Evolutionary conservation across 2,888 invertebrate genomes (phyloP).

Genomic region (Miltochrista miniata): DNA sequence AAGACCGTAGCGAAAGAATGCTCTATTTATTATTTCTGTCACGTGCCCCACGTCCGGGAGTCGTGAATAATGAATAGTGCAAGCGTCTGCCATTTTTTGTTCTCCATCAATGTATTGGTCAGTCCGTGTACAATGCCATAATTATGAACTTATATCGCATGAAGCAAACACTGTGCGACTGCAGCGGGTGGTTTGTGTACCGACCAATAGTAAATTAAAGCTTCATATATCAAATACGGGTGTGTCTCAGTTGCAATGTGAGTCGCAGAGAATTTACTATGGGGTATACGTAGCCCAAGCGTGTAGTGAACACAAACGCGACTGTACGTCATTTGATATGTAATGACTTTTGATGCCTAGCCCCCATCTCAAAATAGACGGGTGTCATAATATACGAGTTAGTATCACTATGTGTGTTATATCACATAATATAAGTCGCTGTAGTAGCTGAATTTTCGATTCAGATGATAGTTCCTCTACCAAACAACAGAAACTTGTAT

Average conservation of each 20-base stretch:
- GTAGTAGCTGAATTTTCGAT: no score
- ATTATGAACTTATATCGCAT: neutral
- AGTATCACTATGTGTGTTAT: no score
- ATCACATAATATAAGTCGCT: no score
- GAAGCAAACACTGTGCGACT: constrained; percentile 6
- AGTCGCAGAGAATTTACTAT: constrained; percentile 6
- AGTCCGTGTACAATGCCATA: constrained; percentile 13
- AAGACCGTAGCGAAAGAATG: constrained; percentile 22
- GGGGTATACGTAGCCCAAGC: no score
- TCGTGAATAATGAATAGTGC: constrained; percentile 44
- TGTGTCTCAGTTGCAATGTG: neutral
- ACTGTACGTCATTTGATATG: neutral
- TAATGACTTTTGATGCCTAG: neutral
- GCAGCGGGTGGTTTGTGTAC: neutral
- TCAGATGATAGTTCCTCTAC: no score
- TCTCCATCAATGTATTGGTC: constrained; percentile 3
- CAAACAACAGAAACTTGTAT: no score
- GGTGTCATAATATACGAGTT: no score
- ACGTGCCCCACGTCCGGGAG: constrained; percentile 46
- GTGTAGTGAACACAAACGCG: neutral
- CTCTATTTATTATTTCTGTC: constrained; percentile 45
- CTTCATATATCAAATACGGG: constrained; percentile 3
- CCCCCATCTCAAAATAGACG: no score
- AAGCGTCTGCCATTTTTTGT: constrained; percentile 35
- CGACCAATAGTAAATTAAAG: constrained; percentile 4